phyloP scores from a whole-genome alignment of 2,113 vertebrate genomes.

The Arothron firmamentum region DNA sequence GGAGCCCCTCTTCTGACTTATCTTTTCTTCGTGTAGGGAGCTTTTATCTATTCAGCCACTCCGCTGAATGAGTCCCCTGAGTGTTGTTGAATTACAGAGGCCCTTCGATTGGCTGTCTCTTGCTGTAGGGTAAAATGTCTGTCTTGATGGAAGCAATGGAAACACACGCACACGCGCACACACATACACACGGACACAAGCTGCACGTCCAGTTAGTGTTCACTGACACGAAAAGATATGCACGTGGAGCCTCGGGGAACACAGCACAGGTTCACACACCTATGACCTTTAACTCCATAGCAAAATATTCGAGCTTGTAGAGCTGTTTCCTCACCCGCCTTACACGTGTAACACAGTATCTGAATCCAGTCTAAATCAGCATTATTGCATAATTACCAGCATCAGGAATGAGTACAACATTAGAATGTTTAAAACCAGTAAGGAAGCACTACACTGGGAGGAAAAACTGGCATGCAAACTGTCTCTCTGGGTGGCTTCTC shows the following conservation, averaged over 20 bases:
- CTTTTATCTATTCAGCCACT: conserved; percentile 24
- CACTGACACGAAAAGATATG: conserved; percentile 5
- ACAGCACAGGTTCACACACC: neutral
- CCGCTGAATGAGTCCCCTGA: conserved; percentile 45
- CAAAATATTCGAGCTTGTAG: neutral
- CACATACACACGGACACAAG: neutral
- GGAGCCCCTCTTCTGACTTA: neutral
- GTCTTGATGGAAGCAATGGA: conserved; percentile 23
- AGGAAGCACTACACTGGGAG: too few relatives aligned
- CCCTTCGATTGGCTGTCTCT: conserved; percentile 46
- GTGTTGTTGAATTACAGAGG: conserved; percentile 41
- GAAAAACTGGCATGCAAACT: too few relatives aligned
- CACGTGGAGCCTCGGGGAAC: neutral
- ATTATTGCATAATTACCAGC: too few relatives aligned
- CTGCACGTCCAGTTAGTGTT: neutral
- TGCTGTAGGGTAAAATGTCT: conserved; percentile 32
- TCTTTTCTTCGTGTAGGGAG: conserved; percentile 2
- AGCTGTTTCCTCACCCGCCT: neutral
- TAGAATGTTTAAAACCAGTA: too few relatives aligned
- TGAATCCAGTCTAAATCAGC: too few relatives aligned
- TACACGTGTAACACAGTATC: too few relatives aligned
- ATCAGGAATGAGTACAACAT: too few relatives aligned
- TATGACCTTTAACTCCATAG: conserved; percentile 1
- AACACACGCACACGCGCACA: conserved; percentile 4
- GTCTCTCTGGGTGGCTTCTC: too few relatives aligned